Conservation (phyloP, 2,113 vertebrate genomes). For the Alethe castanea region DNA sequence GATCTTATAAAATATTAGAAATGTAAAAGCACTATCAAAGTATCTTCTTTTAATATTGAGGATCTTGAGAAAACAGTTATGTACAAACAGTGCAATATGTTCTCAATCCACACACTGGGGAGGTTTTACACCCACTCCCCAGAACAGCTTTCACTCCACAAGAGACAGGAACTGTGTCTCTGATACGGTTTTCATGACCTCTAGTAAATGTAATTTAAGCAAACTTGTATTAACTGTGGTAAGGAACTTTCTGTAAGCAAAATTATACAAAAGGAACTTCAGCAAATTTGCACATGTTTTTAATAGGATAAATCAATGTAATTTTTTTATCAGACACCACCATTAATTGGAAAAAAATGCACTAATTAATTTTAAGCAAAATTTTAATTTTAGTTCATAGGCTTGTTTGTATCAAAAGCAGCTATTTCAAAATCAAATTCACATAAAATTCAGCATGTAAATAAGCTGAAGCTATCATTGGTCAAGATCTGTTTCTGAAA, state of each 20-base stretch:
- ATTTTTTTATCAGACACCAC: not conserved
- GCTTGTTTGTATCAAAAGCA: slow-evolving; percentile 48
- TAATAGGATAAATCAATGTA: not conserved
- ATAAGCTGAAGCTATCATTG: not conserved
- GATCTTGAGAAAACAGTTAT: not conserved
- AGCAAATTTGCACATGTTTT: not conserved
- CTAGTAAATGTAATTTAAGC: not conserved
- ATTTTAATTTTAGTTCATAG: slow-evolving; percentile 53
- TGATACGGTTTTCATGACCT: not conserved
- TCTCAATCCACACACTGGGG: not conserved
- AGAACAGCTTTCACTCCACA: slow-evolving; percentile 40
- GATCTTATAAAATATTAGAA: not conserved
- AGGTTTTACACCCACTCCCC: slow-evolving; percentile 36
- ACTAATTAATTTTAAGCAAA: not conserved
- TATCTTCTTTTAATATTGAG: not conserved
- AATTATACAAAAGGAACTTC: not conserved
- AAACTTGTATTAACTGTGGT: not conserved
- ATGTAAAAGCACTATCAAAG: not conserved
- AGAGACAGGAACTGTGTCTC: not conserved
- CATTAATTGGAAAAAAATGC: not conserved
- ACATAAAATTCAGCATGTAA: slow-evolving; percentile 17
- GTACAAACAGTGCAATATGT: slow-evolving; percentile 42
- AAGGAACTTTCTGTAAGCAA: not conserved
- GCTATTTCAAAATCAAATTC: slow-evolving; percentile 22
- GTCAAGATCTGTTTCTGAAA: not conserved